phyloP scores from a whole-genome alignment of 2,797 vertebrate genomes.

The Myotis findleyi region DNA sequence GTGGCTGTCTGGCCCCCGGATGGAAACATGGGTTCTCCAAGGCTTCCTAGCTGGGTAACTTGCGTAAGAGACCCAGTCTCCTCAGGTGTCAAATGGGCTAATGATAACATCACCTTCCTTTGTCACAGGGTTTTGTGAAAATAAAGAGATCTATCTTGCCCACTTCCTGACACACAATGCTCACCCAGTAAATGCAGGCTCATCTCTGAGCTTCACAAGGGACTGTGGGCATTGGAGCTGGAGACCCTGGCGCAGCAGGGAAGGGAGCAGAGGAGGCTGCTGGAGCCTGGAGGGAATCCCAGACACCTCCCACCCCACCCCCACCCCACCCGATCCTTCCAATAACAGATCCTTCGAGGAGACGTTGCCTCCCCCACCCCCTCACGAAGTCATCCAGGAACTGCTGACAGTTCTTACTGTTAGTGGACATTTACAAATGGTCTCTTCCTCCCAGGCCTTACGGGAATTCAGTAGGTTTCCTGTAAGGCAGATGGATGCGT shows the following conservation, averaged over 20 bases:
- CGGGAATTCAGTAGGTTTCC: not conserved
- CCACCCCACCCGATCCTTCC: rapidly evolving
- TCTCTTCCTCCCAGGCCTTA: not conserved
- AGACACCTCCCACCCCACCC: rapidly evolving
- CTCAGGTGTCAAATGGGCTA: not conserved
- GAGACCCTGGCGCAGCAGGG: rapidly evolving
- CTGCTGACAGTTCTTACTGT: not conserved
- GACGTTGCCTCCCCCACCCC: not conserved
- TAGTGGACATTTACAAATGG: not conserved
- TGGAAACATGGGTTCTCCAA: too few species aligned
- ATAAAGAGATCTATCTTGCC: not conserved
- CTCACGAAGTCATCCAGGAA: not conserved
- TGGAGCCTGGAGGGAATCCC: not conserved
- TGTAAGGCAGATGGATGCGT: not conserved
- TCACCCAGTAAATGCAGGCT: not conserved
- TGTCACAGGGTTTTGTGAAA: not conserved
- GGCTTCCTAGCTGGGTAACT: not conserved
- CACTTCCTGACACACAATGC: not conserved
- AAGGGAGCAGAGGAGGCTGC: not conserved
- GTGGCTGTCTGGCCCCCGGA: rapidly evolving
- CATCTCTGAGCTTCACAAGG: not conserved
- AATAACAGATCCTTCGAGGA: not conserved
- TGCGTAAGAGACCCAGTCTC: not conserved
- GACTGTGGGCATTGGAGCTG: not conserved
- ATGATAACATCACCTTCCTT: not conserved